Evolutionary conservation across 1,140 invertebrate species (phyloP), one percentile per base, ranked within the genome.

Genomic region (Leucophenga varia): DNA sequence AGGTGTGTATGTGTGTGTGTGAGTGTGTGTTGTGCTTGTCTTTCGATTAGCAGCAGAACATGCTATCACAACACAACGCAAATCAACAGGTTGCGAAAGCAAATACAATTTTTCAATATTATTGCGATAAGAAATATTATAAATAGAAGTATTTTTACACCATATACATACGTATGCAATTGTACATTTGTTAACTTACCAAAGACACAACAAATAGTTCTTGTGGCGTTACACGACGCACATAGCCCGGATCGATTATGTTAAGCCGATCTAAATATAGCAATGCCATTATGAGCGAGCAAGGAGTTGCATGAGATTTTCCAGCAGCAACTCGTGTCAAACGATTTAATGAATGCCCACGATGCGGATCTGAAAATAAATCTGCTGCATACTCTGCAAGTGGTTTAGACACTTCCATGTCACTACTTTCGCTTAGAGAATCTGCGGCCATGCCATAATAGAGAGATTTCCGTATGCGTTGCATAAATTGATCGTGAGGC

Each of bases 151-250:
- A 41, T 21, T 37, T 13, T 31, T 52, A 28, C 19, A 30, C 40
- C n/a, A n/a, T n/a, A 3, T 19, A 12, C 21, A 57, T 13, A 31
- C 32, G 32, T 48, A n/a, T 49, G 30, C 8, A 8, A 8, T 30
- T 30, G n/a, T n/a, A n/a, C n/a, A n/a, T n/a, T n/a, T n/a, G n/a
- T n/a, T n/a, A 14, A 75, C 75, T 78, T 83, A 95, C 93, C 84
- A 96, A 79, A 45, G 93, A 94, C 43, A 96, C 87, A 37, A 97
- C 81, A 75, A 97, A 97, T 10, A 97, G 80, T 72, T 96, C 90
- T 37, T 90, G 89, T 16, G 93, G 91, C 17, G 88, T 85, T 20
- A 91, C 84, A 71, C 81, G 79, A 59, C 85, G 80, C 19, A 95
- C 77, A 78, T 95, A 96, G 46, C 88, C 85, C 1, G 90, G 86